Evolutionary conservation across 2,888 invertebrate genomes (phyloP).

Genomic region (Nycteola revayana): DNA sequence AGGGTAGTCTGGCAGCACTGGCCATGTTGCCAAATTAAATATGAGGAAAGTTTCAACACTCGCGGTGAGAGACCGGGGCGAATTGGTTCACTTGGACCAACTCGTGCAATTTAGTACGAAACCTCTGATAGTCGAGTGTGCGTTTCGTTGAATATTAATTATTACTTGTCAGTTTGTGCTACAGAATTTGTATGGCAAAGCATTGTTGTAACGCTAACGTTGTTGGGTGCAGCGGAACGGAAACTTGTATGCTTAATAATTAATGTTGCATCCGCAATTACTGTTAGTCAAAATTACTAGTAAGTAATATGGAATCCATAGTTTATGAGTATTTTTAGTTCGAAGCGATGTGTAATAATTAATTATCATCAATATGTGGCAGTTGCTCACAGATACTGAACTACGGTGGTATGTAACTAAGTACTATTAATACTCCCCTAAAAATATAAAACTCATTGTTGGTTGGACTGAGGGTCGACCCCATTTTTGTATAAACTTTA

Average conservation of each 20-base stretch:
- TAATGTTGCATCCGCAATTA: background rate
- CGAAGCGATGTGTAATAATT: too few relatives aligned
- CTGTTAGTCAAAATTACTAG: too few relatives aligned
- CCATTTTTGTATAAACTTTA: too few relatives aligned
- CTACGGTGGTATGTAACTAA: too few relatives aligned
- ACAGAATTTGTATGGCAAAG: constrained; percentile 23
- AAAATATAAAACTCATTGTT: too few relatives aligned
- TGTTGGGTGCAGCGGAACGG: constrained; percentile 4
- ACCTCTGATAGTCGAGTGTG: constrained; percentile 34
- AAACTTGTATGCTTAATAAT: background rate
- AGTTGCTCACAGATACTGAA: too few relatives aligned
- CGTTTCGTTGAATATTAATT: constrained; percentile 38
- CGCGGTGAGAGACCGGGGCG: constrained; percentile 11
- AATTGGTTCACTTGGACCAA: constrained; percentile 34
- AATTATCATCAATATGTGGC: too few relatives aligned
- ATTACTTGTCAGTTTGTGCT: constrained; percentile 33
- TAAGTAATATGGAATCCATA: too few relatives aligned
- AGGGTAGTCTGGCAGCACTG: constrained; percentile 17
- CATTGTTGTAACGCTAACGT: constrained; percentile 6
- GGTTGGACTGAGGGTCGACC: too few relatives aligned
- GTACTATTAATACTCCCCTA: too few relatives aligned
- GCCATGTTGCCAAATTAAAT: constrained; percentile 39
- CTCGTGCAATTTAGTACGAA: constrained; percentile 31
- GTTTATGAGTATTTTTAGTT: too few relatives aligned
- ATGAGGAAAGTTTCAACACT: constrained; percentile 37